Evolutionary conservation across 2,797 vertebrate species (phyloP), one percentile per base, ranked within the genome.

Genomic region (Capromys pilorides): DNA sequence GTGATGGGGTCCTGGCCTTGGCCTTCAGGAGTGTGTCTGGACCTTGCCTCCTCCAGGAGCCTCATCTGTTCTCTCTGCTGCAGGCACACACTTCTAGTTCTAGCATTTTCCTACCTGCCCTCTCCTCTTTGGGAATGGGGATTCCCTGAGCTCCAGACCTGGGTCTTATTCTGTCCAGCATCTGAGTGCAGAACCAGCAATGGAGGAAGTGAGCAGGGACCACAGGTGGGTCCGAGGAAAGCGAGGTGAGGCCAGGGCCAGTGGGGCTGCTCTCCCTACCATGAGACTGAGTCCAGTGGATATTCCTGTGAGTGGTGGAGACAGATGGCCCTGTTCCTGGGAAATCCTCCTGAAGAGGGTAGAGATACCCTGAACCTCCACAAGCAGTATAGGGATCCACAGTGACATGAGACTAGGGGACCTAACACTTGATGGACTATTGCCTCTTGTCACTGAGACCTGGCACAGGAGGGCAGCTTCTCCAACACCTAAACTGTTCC

Each of bases 21-120:
- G n/a, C 67, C 18, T 66, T 73, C 6, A 1, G 1, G 59, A 78
- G 41, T 49, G 14, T 0, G 0, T 22, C 39, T 13, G 4, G 22
- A 39, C n/a, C 39, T 21, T 6, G 39, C 10, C 21, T 69, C 41
- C 33, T 57, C 36, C 36, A 73, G 71, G 71, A 26, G 88, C 14
- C 36, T 12, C 12, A 64, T 79, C 26, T 14, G 1, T 14, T 54
- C 13, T 28, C 49, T 71, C 28, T 11, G 0, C 3, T 49, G 57
- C 1, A 64, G 54, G 39, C n/a, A 59, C 5, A 2, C 24, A 39
- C 51, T 33, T 45, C 10, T 6, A n/a, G 7, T 13, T 51, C 12
- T 36, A 14, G 45, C 3, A 3, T 51, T 21, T 28, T 57, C 45
- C 39, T 28, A 5, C 33, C 21, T 24, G 45, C 6, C 16, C n/a